These are phyloP conservation scores for Dolichomitus sp. DNA, from an alignment of 2,888 invertebrate genomes.

Conservation along the genomic window DNA sequence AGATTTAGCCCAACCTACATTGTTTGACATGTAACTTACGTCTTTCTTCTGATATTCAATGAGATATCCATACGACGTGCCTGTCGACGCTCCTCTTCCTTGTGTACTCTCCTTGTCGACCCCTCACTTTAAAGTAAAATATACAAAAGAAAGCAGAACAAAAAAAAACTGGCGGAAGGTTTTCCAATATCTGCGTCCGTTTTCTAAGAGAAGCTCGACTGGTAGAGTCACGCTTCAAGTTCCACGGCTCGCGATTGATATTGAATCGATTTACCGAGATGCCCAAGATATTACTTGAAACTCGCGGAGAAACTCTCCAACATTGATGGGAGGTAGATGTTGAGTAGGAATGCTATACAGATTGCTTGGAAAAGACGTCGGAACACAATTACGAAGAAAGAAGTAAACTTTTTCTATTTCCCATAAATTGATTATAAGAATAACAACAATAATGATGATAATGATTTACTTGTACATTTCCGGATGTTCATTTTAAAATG, in stretches of 20 bases:
- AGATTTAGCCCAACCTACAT: neutral
- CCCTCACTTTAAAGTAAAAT: neutral
- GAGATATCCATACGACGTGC: neutral
- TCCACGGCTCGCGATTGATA: slow-evolving; percentile 17
- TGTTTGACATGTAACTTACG: neutral
- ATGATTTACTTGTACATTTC: neutral
- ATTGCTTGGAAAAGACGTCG: neutral
- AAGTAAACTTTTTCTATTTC: slow-evolving; percentile 23
- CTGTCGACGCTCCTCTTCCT: no score
- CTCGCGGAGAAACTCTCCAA: slow-evolving; percentile 4
- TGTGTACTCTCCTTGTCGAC: no score
- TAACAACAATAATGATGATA: neutral
- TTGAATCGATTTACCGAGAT: slow-evolving; percentile 19
- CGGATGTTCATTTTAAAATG: slow-evolving; percentile 11
- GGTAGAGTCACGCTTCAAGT: slow-evolving; percentile 6
- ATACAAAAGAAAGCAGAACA: slow-evolving; percentile 7
- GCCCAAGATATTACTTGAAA: slow-evolving; percentile 14
- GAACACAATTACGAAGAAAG: slow-evolving; percentile 21
- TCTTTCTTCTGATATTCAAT: neutral
- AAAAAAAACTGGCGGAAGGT: slow-evolving; percentile 1
- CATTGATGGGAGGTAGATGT: neutral
- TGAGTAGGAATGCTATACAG: neutral
- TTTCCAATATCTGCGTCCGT: slow-evolving; percentile 21
- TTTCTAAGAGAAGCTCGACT: slow-evolving; percentile 5
- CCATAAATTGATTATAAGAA: slow-evolving; percentile 7